These are phyloP conservation scores for Timandra comae DNA, from an alignment of 2,888 invertebrate species.

Conservation along the genomic window DNA sequence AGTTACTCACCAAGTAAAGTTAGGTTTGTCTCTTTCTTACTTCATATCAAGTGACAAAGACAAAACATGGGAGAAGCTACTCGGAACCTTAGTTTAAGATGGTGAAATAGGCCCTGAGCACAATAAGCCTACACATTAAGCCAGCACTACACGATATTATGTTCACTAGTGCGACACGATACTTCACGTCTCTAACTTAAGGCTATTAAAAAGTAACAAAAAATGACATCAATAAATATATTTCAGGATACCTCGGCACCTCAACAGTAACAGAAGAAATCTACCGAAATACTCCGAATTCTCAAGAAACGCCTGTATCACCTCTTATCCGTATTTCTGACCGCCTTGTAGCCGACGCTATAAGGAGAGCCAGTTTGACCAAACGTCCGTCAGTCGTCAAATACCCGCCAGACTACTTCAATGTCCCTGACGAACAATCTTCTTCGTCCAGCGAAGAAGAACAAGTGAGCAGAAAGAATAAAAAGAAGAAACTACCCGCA, in stretches of 20 bases:
- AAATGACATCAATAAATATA: no score
- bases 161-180: no score
- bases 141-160: no score
- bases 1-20: no score
- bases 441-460: conserved; percentile 63
- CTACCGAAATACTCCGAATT: conserved; percentile 35
- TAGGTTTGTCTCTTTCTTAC: no score
- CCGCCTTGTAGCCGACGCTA: conserved; percentile 59
- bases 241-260: conserved; percentile 47
- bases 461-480: conserved; percentile 26
- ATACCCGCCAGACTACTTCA: conserved; percentile 63
- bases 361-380: conserved; percentile 58
- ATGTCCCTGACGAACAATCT: conserved; percentile 43
- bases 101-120: no score
- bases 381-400: conserved; percentile 54
- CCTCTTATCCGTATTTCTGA: conserved; percentile 52
- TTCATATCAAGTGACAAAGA: no score
- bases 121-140: no score
- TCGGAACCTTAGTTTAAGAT: no score
- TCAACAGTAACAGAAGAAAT: conserved; percentile 41
- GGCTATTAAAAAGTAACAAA: no score
- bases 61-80: no score
- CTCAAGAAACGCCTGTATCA: conserved; percentile 31
- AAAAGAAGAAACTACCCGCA: conserved; percentile 9
- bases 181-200: no score